A percentile compares a stretch with the other conserved stretches of the same genome.
Conservation (phyloP, 2,113 vertebrate genomes). For the Strix aluco region DNA sequence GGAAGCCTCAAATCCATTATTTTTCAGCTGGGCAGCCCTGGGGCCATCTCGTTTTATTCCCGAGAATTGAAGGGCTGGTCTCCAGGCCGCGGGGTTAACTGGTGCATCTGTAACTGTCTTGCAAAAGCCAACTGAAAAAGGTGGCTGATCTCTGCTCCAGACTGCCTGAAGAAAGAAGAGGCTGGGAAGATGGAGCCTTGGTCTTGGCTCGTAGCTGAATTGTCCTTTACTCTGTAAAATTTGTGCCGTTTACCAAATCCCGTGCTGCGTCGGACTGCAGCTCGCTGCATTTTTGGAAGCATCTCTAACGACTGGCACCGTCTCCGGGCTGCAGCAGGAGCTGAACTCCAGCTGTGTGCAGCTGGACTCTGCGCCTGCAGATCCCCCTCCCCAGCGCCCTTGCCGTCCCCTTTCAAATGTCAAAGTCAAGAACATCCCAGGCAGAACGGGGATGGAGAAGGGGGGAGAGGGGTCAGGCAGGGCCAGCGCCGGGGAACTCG, state of each 20-base stretch:
- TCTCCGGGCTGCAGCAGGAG: background rate
- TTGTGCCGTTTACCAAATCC: background rate
- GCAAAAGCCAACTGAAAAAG: background rate
- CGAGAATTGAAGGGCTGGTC: background rate
- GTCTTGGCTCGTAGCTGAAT: background rate
- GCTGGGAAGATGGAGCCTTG: background rate
- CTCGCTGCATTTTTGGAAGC: background rate
- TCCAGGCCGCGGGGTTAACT: background rate
- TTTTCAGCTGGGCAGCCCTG: background rate
- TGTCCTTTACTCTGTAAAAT: background rate
- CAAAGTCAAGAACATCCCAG: background rate
- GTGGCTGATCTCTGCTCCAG: background rate
- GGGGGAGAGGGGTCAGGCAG: background rate
- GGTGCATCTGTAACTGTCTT: background rate
- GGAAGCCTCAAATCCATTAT: background rate
- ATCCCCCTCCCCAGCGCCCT: background rate
- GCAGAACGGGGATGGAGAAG: too few relatives aligned
- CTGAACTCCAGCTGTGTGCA: background rate
- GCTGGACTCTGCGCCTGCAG: background rate
- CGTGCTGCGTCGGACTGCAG: background rate
- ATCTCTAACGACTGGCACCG: background rate
- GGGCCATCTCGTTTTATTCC: background rate
- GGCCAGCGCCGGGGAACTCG: fast-evolving
- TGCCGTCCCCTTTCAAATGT: fast-evolving
- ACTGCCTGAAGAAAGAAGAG: background rate